Conservation (phyloP, 1,140 invertebrate genomes). For the Leptonema lineaticorne region DNA sequence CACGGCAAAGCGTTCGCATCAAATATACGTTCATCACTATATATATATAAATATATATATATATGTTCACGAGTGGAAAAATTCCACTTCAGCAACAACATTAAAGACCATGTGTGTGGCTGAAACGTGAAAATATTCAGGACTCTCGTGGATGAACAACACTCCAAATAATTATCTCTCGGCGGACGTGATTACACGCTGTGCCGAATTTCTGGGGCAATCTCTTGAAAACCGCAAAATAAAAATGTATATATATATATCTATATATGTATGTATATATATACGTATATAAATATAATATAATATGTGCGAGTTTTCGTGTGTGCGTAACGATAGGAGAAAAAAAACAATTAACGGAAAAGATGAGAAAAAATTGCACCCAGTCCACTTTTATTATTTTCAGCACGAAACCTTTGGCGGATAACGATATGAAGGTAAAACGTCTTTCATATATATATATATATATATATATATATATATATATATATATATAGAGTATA, state of each 20-base stretch:
- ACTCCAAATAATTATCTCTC: not conserved
- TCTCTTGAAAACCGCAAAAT: not conserved
- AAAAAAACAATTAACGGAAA: not conserved
- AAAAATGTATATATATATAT: no score
- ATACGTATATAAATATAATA: no score
- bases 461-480: no score
- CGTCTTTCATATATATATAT: no score
- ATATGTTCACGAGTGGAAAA: not conserved
- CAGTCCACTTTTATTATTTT: not conserved
- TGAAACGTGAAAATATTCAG: not conserved
- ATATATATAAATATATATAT: not conserved
- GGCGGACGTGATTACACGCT: constrained; percentile 1
- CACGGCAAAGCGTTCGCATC: no score
- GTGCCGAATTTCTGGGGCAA: not conserved
- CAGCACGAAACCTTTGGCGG: not conserved
- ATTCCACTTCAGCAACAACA: not conserved
- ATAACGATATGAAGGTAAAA: no score
- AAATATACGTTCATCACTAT: no score
- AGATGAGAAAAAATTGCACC: not conserved
- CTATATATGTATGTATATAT: no score
- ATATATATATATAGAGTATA: no score
- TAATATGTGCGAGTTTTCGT: no score
- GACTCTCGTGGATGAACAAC: not conserved
- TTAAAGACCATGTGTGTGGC: no score
- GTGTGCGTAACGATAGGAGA: no score